Base-by-base conservation (phyloP, 64 coral and sea anemone species). In the Montipora sp. region DNA sequence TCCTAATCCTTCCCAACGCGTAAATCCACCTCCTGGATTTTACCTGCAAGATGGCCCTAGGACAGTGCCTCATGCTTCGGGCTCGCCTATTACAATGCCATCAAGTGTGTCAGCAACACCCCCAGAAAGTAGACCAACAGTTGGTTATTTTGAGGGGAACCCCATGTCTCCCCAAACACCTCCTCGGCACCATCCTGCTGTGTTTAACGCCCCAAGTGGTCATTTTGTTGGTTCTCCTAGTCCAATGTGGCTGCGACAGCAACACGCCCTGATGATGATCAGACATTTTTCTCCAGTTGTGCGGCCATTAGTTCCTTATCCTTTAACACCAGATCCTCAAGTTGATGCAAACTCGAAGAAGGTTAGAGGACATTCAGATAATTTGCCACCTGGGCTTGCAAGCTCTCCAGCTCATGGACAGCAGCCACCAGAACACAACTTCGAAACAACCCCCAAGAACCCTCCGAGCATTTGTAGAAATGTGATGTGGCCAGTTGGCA, bases 1-100 rank as follows among this genome's bases (percentile, higher is more conserved):
- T 24, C 12, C 79, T 3, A 81, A 51, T 67, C 80, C 59, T 19
- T 3, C 59, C 2, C 58, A 13, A 67, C 11, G 6, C 13, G 21
- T 83, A 24, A 67, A 83, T 24, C 80, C 80, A 47, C 80, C 80
- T 67, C 80, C 80, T 47, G 80, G 80, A 1, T 83, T 83, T 7
- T 19, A 20, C 65, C n/a, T 12, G 2, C 44, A 44, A n/a, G 65
- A 50, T 5, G 18, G 16, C 21, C 3, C 22, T 8, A 16, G 10
- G 10, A 55, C 61, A n/a, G 47, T 9, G 15, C 66, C 82, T 72
- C 47, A 71, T 20, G 7, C 46, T 47, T 20, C 65, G 8, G 12
- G 36, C 48, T 71, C 82, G 8, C 61, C 61, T 8, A 43, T 21
- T 0, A 8, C 3, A 2, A 13, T 85, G 7, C 44, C 82, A 47